Evolutionary conservation across 30 jellyfish, hydroid and myxozoan genomes (phyloP), one percentile per base, ranked within the genome.

Genomic region (Nemopilema nomurai): DNA sequence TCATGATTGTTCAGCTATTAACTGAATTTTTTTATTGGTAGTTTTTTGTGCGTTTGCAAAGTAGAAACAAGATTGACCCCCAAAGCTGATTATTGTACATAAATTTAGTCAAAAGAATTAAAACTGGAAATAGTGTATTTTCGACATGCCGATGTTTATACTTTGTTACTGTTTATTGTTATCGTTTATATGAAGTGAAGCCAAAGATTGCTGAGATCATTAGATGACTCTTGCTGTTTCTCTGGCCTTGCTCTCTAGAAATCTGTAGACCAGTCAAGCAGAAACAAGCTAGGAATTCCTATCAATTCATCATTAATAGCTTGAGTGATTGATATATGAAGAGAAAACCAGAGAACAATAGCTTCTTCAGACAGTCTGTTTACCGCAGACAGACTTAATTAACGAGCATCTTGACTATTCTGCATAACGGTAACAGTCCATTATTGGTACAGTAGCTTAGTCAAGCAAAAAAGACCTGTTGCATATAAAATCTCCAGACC

Each of bases 371-470:
- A 6, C 57, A 3, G 57, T 13, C 13, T 3, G 57, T 41, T 13
- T 41, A 41, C 57, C 57, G 57, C 57, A 41, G 57, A 41, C 57
- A 41, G 6, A 6, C 9, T 41, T 3, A 6, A 41, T 41, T 41
- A 41, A 41, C 13, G 9, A 41, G 6, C 57, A 13, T 41, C 13
- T 13, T 41, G 57, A 41, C 81, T 83, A 65, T 50, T 71, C 27
- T 64, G 52, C 23, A 57, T 84, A 84, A 84, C 93, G 93, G 93
- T 74, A 84, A 84, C 93, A 72, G 87, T 6, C 74, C 25, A 84
- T 84, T 74, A 41, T 41, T 41, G 57, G 57, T 41, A 3, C 57
- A 41, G 6, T 3, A 41, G 13, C 57, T 41, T 41, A 3, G 57
- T 41, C 57, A 41, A 41, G 13, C 13, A 41, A 41, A n/a, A n/a